Base-by-base conservation (phyloP, 2,888 invertebrate genomes). In the Celastrina argiolus region DNA sequence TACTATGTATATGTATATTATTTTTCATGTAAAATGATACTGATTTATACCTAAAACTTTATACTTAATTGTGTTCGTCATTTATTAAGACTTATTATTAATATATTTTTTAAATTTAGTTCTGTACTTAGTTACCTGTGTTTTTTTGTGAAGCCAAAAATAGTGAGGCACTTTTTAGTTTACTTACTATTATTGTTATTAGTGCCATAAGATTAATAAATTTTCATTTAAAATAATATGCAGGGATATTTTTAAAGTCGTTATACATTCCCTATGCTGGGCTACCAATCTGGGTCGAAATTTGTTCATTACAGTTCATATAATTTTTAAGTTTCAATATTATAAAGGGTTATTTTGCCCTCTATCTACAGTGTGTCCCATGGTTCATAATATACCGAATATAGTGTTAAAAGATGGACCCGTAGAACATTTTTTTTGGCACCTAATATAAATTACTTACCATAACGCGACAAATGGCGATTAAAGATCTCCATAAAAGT, bases 11-110 rank as follows among this genome's bases (percentile, higher is more conserved):
- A 31, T 58, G 58, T 58, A 58, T 31, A 31, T 28, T 58, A 31
- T 31, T 31, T n/a, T 16, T 45, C 16, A 58, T 58, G 31, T 58
- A 16, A 31, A 4, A 12, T 22, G 22, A 26, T 51, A 51, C 51
- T 51, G 26, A 26, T 14, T 51, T 51, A 51, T 22, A 51, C 22
- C 5, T 26, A 51, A 8, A 6, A 51, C 1, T 5, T 26, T 12
- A 51, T 65, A 66, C 70, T 71, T 45, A 66, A 63, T 70, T 70
- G 68, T 66, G 64, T 72, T 67, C 66, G 64, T 64, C 65, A 26
- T 63, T 34, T 16, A 18, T 18, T 18, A 31, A 18, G 26, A 26
- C 5, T 22, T 22, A 10, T 4, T 51, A 5, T 14, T 51, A 22
- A 51, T 22, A n/a, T 51, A 18, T 8, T 51, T 22, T 10, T 2